Conservation (phyloP, 1,140 invertebrate genomes). For the Pemphigus obesinymphae region DNA sequence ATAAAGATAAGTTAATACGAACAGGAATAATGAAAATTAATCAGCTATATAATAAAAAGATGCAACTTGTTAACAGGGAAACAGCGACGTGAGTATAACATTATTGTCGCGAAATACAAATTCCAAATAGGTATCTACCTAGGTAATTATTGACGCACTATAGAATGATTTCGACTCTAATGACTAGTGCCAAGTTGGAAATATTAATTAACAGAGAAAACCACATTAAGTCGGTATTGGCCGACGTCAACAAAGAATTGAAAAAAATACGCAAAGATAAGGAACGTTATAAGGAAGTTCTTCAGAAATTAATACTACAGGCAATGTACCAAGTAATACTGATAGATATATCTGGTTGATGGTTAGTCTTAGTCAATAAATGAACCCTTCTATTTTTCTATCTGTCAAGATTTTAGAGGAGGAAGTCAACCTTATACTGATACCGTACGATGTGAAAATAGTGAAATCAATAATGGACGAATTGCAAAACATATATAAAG, state of each 20-base stretch:
- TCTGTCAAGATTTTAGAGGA: constrained; percentile 7
- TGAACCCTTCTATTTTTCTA: not conserved
- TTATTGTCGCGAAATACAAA: too few relatives aligned
- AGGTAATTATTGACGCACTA: not conserved
- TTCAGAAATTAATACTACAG: constrained; percentile 11
- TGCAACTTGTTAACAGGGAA: too few relatives aligned
- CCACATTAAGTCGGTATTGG: not conserved
- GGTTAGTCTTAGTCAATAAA: not conserved
- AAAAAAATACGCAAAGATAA: too few relatives aligned
- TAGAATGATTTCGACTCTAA: not conserved
- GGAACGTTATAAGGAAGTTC: not conserved
- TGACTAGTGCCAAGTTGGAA: not conserved
- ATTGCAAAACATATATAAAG: too few relatives aligned
- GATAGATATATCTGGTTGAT: not conserved
- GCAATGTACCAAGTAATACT: constrained; percentile 27
- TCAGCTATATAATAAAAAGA: too few relatives aligned
- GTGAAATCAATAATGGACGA: not conserved
- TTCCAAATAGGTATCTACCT: too few relatives aligned
- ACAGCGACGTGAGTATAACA: too few relatives aligned
- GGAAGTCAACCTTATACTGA: not conserved
- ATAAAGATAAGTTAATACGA: too few relatives aligned
- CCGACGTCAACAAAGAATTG: not conserved
- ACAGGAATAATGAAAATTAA: too few relatives aligned
- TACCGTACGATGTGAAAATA: not conserved
- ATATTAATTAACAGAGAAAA: not conserved